These are phyloP conservation scores for Etheostoma perlongum DNA, from an alignment of 2,797 vertebrate genomes.

Conservation along the genomic window DNA sequence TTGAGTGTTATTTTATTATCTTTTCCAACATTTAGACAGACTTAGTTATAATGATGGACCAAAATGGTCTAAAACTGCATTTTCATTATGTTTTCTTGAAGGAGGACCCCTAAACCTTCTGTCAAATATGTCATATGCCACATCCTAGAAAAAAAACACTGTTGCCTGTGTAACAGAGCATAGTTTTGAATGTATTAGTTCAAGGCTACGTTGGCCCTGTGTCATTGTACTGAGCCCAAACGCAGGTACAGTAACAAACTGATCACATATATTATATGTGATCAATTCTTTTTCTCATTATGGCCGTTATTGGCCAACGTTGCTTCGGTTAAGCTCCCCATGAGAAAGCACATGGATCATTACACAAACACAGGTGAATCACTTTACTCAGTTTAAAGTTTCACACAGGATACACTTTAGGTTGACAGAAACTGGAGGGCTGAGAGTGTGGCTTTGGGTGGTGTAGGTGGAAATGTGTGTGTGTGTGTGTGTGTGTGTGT, in stretches of 20 bases:
- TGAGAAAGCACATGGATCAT: not conserved
- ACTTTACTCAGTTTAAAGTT: not conserved
- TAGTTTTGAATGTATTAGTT: not conserved
- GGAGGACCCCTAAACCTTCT: too few species aligned
- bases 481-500: not conserved
- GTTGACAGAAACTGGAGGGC: not conserved
- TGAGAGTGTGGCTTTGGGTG: not conserved
- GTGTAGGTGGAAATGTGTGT: constrained; percentile 11
- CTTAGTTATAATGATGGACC: too few species aligned
- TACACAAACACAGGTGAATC: too few species aligned
- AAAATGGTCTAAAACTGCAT: too few species aligned
- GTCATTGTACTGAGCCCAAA: not conserved
- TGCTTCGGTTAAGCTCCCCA: not conserved
- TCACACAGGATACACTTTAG: not conserved
- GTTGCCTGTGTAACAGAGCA: not conserved
- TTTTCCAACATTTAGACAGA: too few species aligned
- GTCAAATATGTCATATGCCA: too few species aligned
- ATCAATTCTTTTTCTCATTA: too few species aligned
- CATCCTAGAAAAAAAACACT: too few species aligned
- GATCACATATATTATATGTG: not conserved
- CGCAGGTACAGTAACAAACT: not conserved
- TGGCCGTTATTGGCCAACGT: too few species aligned
- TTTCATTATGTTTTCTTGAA: too few species aligned
- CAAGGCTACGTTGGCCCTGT: not conserved
- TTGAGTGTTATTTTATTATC: too few species aligned